phyloP scores from a whole-genome alignment of 2,888 invertebrate species.

The Phymatocera aterrima region DNA sequence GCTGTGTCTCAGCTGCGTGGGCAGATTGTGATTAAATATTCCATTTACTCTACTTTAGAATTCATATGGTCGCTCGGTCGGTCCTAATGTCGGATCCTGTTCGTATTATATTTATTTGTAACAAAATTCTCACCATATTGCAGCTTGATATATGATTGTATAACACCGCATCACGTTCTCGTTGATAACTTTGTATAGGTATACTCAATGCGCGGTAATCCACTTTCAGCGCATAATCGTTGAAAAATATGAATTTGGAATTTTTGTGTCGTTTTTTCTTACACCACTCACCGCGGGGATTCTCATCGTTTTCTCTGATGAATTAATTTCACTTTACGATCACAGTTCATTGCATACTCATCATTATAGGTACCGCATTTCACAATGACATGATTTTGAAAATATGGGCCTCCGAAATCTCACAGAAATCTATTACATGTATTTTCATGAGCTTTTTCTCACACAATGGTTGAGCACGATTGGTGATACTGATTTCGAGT shows the following conservation, averaged over 20 bases:
- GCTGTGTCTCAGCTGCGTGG: no score
- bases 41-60: constrained; percentile 34
- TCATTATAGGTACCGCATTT: background rate
- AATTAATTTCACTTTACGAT: constrained; percentile 14
- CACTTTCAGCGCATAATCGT: no score
- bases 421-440: background rate
- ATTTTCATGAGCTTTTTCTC: background rate
- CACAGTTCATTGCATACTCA: constrained; percentile 1
- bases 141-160: no score
- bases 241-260: no score
- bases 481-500: background rate
- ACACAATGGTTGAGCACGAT: constrained; percentile 14
- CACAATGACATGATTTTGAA: background rate
- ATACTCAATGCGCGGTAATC: no score
- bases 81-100: no score
- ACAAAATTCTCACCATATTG: no score
- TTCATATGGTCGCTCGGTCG: background rate
- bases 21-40: constrained; percentile 19
- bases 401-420: constrained; percentile 34
- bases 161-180: no score
- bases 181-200: no score
- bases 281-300: background rate
- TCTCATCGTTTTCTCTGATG: background rate
- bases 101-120: background rate
- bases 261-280: background rate